Percentiles rank a stretch among this genome's conserved stretches.
Conservation (phyloP, 2,888 invertebrate species). For the Meteorus colon region DNA sequence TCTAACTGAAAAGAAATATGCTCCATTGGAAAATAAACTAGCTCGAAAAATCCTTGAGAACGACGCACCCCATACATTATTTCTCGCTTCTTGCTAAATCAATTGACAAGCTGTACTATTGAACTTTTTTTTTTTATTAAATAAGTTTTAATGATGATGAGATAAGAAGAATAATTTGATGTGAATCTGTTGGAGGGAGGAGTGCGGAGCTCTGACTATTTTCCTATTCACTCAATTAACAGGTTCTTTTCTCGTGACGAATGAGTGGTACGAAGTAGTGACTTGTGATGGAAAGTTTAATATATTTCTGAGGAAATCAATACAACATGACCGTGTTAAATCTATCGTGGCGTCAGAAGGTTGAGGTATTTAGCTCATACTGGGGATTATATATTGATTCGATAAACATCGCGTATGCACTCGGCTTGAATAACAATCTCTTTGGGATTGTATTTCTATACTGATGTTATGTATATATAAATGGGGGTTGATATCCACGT, state of each 20-base stretch:
- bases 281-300: conserved; percentile 9
- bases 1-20: not conserved
- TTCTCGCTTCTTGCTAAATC: not conserved
- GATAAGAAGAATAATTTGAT: too few species aligned
- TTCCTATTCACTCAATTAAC: conserved; percentile 1
- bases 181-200: too few species aligned
- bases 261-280: not conserved
- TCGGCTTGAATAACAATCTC: conserved; percentile 3
- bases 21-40: not conserved
- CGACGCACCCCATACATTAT: not conserved
- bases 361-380: conserved; percentile 9
- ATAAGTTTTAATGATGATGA: not conserved
- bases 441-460: not conserved
- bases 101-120: not conserved
- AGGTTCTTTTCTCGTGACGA: not conserved
- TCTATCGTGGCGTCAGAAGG: conserved; percentile 4
- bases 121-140: not conserved
- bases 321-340: conserved; percentile 13
- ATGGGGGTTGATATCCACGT: not conserved
- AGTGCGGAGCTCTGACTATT: not conserved
- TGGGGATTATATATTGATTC: conserved; percentile 15
- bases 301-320: conserved; percentile 12
- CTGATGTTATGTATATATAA: not conserved
- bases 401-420: conserved; percentile 9
- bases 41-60: not conserved